A percentile compares a stretch with the other conserved stretches of the same genome.
Conservation (phyloP, 1,140 invertebrate genomes). For the Lepidurus apus region DNA sequence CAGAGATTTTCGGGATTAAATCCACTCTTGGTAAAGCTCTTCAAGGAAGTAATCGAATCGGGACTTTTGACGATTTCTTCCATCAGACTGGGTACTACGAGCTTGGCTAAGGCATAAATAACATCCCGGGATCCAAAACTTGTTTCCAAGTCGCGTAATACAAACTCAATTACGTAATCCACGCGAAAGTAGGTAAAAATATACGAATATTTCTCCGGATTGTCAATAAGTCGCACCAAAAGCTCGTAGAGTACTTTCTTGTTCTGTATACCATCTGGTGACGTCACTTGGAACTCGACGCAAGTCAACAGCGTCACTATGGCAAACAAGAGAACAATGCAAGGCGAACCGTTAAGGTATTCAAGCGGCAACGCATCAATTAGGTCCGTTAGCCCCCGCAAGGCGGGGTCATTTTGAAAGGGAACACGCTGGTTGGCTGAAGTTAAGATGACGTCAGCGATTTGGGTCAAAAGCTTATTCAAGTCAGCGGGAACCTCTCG, state of each 20-base stretch:
- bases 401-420: not conserved
- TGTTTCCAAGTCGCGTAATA: not conserved
- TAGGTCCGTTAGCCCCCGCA: not conserved
- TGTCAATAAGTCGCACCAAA: not conserved
- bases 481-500: not conserved
- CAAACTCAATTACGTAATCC: not conserved
- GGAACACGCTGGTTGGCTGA: not conserved
- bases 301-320: not conserved
- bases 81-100: not conserved
- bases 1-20: not conserved
- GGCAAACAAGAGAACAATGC: not conserved
- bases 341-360: not conserved
- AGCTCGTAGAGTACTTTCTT: not conserved
- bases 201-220: not conserved
- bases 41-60: not conserved
- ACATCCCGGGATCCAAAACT: not conserved
- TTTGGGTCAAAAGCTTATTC: not conserved
- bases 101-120: not conserved
- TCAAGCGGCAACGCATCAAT: not conserved
- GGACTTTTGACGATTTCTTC: not conserved
- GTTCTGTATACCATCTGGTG: not conserved
- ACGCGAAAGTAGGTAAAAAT: not conserved
- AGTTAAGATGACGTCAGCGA: not conserved
- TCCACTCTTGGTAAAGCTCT: not conserved
- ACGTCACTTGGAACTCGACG: not conserved